phyloP scores from a whole-genome alignment of 2,113 vertebrate species.

The Cranoglanis bouderius region DNA sequence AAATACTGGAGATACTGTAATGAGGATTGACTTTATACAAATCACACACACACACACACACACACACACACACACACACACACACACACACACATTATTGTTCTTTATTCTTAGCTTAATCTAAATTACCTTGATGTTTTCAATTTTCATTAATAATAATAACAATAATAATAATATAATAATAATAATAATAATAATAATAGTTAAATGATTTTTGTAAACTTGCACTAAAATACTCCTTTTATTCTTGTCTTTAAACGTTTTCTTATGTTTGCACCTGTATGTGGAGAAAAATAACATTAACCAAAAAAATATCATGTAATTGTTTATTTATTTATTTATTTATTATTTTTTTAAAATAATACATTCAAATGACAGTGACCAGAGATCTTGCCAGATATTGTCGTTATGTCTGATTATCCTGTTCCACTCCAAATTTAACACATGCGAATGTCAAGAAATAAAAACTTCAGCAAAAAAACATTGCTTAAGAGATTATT shows the following conservation, averaged over 20 bases:
- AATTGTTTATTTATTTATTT: too few species aligned
- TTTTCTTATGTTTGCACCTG: not conserved
- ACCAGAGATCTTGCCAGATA: not conserved
- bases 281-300: too few species aligned
- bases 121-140: not conserved
- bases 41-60: slow-evolving; percentile 24
- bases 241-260: not conserved
- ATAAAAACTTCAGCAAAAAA: not conserved
- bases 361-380: too few species aligned
- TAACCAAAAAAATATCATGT: too few species aligned
- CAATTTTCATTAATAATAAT: not conserved
- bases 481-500: not conserved
- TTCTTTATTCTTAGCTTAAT: not conserved
- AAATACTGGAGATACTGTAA: slow-evolving; percentile 2
- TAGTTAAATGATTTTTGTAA: too few species aligned
- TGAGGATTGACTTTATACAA: not conserved
- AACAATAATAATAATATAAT: not conserved
- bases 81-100: slow-evolving; percentile 4
- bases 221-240: too few species aligned
- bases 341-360: too few species aligned
- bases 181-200: too few species aligned
- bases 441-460: not conserved
- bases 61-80: slow-evolving; percentile 25
- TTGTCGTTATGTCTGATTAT: not conserved
- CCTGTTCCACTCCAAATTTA: not conserved